Evolutionary conservation across 2,113 vertebrate species (phyloP), one percentile per base, ranked within the genome.

Genomic region (Sarotherodon lohbergeri): DNA sequence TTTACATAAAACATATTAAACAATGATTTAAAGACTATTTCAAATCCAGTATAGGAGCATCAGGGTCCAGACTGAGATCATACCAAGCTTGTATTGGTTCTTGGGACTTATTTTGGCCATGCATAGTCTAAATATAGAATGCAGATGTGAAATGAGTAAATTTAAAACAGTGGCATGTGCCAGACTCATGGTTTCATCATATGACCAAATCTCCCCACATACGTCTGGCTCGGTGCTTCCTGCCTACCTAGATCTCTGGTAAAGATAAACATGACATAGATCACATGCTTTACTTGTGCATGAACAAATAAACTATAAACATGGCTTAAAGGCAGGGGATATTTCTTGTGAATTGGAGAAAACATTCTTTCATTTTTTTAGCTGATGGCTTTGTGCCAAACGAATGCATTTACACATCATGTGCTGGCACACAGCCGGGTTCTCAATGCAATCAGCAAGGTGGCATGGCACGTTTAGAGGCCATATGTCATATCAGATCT

Each of bases 391-490:
- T 48, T 76, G 43, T 27, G 24, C 41, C 71, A 48, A 48, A 29
- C 5, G 29, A 48, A 27, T 46, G 41, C 13, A 43, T 73, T 46
- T 43, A 73, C 7, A 27, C 39, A 27, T 7, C 4, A 22, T 2
- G 66, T 48, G 14, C 48, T 76, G 3, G 16, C 41, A 27, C 39
- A 73, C 3, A 73, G 5, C 68, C 4, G 50, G 7, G 24, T 16
- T 43, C 39, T 43, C 19, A 71, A 11, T 11, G 68, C 39, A 41
- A 41, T 43, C 66, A 71, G 2, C 12, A 22, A 24, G 4, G 36
- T 41, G 22, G 13, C 0, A 27, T 16, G 43, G 39, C n/a, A 73
- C 0, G 22, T 43, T 73, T 27, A 36, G 59, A 63, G 59, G 17
- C 6, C 32, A 32, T 36, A 36, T n/a, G 61, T 66, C 17, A 36